Evolutionary conservation across 2,797 vertebrate species (phyloP).

Genomic region (Macrochelys suwanniensis): DNA sequence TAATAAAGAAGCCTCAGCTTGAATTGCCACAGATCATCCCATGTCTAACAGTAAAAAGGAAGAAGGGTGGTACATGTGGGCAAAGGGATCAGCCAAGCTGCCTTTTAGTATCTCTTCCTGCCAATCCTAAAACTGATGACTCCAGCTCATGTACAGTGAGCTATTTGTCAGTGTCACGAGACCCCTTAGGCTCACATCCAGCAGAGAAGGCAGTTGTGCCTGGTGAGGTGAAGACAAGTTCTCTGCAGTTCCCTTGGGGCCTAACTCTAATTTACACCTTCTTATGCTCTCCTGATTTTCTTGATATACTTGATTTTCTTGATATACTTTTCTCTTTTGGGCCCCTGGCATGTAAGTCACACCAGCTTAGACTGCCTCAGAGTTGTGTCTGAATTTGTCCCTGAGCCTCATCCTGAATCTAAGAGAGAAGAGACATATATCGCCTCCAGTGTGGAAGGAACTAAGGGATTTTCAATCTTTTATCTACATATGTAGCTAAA

Average conservation of each 20-base stretch:
- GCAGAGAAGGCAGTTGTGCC: background rate
- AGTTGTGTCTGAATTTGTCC: too few relatives aligned
- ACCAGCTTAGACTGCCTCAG: background rate
- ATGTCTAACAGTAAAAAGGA: background rate
- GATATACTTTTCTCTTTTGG: background rate
- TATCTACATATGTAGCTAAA: too few relatives aligned
- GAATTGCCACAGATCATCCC: background rate
- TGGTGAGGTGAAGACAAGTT: background rate
- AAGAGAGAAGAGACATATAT: too few relatives aligned
- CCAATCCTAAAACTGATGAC: background rate
- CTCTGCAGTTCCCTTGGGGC: background rate
- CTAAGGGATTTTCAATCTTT: too few relatives aligned
- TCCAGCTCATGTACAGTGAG: background rate
- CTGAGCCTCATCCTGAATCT: too few relatives aligned
- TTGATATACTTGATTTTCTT: background rate
- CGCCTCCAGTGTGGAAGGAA: too few relatives aligned
- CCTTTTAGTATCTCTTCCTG: background rate
- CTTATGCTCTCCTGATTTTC: background rate
- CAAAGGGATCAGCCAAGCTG: background rate
- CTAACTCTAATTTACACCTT: background rate
- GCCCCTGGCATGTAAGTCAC: background rate
- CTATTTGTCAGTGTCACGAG: background rate
- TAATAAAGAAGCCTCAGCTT: background rate
- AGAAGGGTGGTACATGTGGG: background rate
- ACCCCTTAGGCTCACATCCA: background rate